Conservation (phyloP, 1,140 invertebrate genomes). For the Dendroctonus ponderosae region DNA sequence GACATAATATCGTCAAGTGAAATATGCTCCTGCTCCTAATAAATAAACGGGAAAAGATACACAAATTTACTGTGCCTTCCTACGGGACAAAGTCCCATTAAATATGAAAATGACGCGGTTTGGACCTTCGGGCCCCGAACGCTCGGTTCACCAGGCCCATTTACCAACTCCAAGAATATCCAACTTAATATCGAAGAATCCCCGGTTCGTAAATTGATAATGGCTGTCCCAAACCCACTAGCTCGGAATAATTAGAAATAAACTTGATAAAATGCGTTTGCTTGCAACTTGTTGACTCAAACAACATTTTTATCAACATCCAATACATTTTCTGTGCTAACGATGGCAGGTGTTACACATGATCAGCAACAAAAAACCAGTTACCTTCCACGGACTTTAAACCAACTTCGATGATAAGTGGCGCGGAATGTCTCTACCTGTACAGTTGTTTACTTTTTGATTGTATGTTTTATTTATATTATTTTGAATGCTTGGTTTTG, state of each 20-base stretch:
- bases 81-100: conserved; percentile 15
- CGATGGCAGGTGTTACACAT: too few relatives aligned
- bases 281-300: too few relatives aligned
- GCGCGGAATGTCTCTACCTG: too few relatives aligned
- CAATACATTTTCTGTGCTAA: too few relatives aligned
- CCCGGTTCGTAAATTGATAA: background rate
- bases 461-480: background rate
- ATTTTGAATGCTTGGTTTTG: background rate
- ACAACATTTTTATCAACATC: too few relatives aligned
- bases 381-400: too few relatives aligned
- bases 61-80: conserved; percentile 17
- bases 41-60: conserved; percentile 14
- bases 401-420: too few relatives aligned
- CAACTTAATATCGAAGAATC: background rate
- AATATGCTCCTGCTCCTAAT: background rate
- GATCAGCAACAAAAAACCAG: too few relatives aligned
- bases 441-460: background rate
- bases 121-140: conserved; percentile 17
- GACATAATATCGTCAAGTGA: background rate
- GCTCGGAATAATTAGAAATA: too few relatives aligned
- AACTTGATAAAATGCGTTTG: too few relatives aligned
- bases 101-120: conserved; percentile 32
- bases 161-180: background rate
- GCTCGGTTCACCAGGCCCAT: conserved; percentile 19
- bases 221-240: too few relatives aligned